Percentiles rank a stretch among this genome's conserved stretches.
Conservation (phyloP, 2,113 vertebrate genomes). For the Chlamydotis undulata region DNA sequence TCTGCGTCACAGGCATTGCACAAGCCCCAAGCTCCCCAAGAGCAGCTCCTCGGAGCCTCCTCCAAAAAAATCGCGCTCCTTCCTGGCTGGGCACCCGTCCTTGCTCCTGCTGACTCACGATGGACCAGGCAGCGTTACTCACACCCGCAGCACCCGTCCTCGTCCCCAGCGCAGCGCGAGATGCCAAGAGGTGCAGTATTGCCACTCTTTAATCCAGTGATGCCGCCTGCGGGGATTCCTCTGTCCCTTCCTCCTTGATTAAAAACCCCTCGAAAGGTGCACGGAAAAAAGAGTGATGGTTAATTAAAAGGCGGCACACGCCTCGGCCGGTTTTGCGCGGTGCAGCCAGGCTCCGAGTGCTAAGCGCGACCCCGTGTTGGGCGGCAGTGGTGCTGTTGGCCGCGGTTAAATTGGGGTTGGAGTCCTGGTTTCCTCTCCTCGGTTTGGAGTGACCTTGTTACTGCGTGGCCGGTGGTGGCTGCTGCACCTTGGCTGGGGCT, state of each 20-base stretch:
- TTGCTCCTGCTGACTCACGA: not conserved
- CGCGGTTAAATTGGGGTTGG: not conserved
- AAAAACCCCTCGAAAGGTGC: not conserved
- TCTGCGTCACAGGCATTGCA: not conserved
- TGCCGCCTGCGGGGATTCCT: not conserved
- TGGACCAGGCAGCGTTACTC: not conserved
- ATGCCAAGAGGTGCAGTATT: accelerated
- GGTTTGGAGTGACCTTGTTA: too few species aligned
- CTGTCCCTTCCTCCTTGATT: not conserved
- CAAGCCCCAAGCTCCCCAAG: not conserved
- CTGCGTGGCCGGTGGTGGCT: accelerated
- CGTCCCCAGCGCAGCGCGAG: too few species aligned
- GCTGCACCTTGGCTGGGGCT: too few species aligned
- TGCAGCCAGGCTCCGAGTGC: not conserved
- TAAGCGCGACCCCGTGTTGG: accelerated
- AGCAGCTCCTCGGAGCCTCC: not conserved
- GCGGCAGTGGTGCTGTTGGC: accelerated
- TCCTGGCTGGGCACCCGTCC: not conserved
- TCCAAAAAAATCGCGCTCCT: not conserved
- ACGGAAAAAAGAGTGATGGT: accelerated
- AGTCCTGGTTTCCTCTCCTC: not conserved
- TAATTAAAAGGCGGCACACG: accelerated
- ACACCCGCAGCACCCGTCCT: not conserved
- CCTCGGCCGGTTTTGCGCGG: not conserved
- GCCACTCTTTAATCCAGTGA: not conserved